These are phyloP conservation scores for Rhea americana DNA, from an alignment of 2,113 vertebrate species.

Conservation along the genomic window DNA sequence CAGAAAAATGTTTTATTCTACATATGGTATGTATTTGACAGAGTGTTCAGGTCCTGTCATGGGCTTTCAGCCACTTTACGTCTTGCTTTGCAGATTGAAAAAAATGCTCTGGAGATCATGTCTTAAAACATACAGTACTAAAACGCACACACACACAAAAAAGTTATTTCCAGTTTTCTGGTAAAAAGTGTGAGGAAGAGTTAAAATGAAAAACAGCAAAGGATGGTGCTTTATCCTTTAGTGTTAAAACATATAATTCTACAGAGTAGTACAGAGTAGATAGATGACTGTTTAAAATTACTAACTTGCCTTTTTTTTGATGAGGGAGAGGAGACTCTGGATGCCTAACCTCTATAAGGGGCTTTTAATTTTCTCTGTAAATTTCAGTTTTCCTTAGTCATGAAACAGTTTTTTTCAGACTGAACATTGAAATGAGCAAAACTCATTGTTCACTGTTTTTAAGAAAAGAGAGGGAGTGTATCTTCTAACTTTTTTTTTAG, in stretches of 20 bases:
- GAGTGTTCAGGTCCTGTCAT: accelerated
- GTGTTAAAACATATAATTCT: not conserved
- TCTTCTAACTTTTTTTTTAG: not conserved
- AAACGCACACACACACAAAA: not conserved
- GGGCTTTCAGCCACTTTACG: not conserved
- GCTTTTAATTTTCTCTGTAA: not conserved
- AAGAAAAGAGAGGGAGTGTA: not conserved
- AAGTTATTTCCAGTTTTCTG: not conserved
- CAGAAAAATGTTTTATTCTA: not conserved
- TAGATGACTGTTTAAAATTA: not conserved
- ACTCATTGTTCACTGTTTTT: not conserved
- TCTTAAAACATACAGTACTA: not conserved
- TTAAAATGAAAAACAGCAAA: not conserved
- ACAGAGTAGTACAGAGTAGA: not conserved
- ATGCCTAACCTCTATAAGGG: not conserved
- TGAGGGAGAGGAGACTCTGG: not conserved
- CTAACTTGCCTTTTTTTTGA: not conserved
- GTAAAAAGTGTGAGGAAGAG: not conserved
- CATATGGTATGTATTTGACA: not conserved
- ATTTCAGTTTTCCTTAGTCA: not conserved
- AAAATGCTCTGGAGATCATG: not conserved
- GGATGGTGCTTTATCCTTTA: too few relatives aligned
- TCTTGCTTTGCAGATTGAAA: not conserved
- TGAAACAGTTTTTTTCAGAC: not conserved
- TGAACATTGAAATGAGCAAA: not conserved